Base-by-base conservation (phyloP, 2,888 invertebrate species). In the Dichetophora obliterata region DNA sequence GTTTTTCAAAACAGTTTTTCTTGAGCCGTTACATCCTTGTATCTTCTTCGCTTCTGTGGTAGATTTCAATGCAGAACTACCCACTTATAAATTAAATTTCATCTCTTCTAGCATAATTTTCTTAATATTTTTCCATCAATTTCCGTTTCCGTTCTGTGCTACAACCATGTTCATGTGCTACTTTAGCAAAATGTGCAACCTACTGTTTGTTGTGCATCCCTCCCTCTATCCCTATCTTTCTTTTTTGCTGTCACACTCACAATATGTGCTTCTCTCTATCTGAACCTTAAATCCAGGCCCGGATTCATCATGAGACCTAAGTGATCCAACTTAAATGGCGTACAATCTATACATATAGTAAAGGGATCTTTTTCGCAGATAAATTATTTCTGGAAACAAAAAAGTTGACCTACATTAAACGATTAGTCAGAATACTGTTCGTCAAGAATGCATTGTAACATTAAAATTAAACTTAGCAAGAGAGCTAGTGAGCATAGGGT, bases 81-180 rank as follows among this genome's bases (percentile, higher is more conserved):
- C n/a, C 22, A 59, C 22, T 27, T 24, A 22, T 19, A 66, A 37
- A 66, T 66, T 34, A 66, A 66, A 66, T 48, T 66, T 22, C 37
- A n/a, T 9, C 43, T 66, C 19, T 14, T 48, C 43, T 37, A 14
- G 22, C 24, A 27, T 52, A 34, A 27, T 27, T 24, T 27, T 54
- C 52, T 19, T 69, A 70, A 50, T 54, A 70, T 70, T 34, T 70
- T n/a, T 52, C 34, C 69, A 52, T 70, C 69, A 54, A 52, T 70
- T 54, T 70, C 22, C 31, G 27, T 14, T 34, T 54, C 54, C n/a
- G 27, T 31, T 63, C n/a, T 16, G 63, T 16, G 63, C 34, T 37
- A n/a, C n/a, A n/a, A n/a, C 11, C 27, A 9, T 14, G 24, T 19
- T 19, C 27, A 22, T 24, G 3, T 11, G 22, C 54, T 22, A 22